Percentiles rank a stretch among this genome's conserved stretches.
Conservation (phyloP, 2,888 invertebrate species). For the Acanthosepion pharaonis region DNA sequence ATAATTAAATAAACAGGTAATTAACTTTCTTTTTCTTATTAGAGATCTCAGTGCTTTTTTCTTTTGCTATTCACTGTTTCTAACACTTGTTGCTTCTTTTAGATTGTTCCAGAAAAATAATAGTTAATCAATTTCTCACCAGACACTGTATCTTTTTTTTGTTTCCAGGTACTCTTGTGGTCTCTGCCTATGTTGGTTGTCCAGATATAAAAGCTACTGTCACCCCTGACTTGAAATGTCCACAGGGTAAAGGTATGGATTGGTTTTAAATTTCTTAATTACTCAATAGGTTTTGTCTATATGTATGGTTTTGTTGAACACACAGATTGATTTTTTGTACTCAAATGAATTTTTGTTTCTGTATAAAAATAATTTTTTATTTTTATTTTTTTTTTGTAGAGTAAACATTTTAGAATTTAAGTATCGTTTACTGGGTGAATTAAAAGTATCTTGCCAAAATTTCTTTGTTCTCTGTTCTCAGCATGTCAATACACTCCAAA, state of each 20-base stretch:
- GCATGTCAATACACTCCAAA: too few species aligned
- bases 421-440: too few species aligned
- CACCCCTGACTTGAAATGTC: conserved; percentile 91
- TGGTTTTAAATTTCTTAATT: background rate
- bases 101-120: too few species aligned
- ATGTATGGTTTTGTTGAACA: background rate
- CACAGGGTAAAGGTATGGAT: conserved; percentile 73
- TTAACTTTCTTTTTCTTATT: too few species aligned
- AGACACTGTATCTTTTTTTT: background rate
- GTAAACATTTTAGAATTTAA: too few species aligned
- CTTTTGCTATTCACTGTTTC: background rate
- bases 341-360: background rate
- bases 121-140: background rate
- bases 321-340: background rate
- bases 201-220: conserved; percentile 87
- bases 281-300: background rate
- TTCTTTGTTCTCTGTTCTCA: too few species aligned
- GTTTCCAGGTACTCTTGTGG: conserved; percentile 86
- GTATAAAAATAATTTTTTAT: too few species aligned
- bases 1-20: too few species aligned
- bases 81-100: background rate
- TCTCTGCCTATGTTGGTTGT: conserved; percentile 97
- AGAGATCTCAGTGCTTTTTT: too few species aligned
- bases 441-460: too few species aligned
- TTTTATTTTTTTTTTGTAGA: too few species aligned